These are phyloP conservation scores for Discoglossus pictus DNA, from an alignment of 2,797 vertebrate species.

Conservation along the genomic window DNA sequence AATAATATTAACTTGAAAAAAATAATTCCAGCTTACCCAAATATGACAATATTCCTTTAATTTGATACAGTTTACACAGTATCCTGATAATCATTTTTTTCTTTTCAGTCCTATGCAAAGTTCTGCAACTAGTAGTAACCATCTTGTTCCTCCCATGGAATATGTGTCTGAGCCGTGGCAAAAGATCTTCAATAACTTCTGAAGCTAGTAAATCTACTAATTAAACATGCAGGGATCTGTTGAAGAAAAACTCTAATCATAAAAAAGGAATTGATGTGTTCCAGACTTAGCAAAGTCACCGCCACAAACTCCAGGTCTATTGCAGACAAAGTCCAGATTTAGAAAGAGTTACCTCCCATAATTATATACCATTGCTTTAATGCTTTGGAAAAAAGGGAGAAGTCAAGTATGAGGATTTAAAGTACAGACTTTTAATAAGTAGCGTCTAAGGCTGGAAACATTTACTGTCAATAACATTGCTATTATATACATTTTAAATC, in stretches of 20 bases:
- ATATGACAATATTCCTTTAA: no score
- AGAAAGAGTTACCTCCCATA: conserved; percentile 63
- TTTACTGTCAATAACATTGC: conserved; percentile 28
- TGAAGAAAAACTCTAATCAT: conserved; percentile 56
- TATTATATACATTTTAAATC: conserved; percentile 1
- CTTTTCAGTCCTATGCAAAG: no score
- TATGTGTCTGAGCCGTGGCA: conserved; percentile 41
- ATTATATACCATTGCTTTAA: conserved; percentile 59
- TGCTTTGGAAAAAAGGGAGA: conserved; percentile 50
- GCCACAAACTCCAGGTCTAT: conserved; percentile 58
- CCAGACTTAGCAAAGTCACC: conserved; percentile 64
- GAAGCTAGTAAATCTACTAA: conserved; percentile 40
- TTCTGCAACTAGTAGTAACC: conserved; percentile 12
- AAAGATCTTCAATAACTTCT: conserved; percentile 43
- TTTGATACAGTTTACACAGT: no score
- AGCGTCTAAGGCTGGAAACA: neutral
- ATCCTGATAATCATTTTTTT: no score
- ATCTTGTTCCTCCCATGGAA: conserved; percentile 24
- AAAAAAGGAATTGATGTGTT: conserved; percentile 59
- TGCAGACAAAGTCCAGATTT: conserved; percentile 56
- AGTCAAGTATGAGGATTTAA: conserved; percentile 32
- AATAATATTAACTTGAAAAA: no score
- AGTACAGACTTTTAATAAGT: conserved; percentile 27
- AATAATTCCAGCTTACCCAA: no score
- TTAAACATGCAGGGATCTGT: conserved; percentile 59